phyloP scores from a whole-genome alignment of 2,113 vertebrate species.

The Mionectes macconnelli region DNA sequence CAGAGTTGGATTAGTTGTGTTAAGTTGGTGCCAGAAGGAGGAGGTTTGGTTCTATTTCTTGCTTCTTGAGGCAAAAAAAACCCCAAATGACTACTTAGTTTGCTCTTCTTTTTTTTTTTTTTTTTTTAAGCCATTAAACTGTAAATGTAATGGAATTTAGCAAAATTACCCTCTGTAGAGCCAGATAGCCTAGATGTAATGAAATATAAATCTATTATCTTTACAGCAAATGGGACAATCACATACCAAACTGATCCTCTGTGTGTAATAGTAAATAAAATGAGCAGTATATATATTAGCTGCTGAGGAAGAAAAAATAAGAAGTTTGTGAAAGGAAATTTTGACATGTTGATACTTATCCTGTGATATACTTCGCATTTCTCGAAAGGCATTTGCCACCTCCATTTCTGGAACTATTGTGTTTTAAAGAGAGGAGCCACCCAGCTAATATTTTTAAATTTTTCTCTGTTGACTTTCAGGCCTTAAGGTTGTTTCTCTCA shows the following conservation, averaged over 20 bases:
- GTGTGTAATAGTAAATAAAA: background rate
- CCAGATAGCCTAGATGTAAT: background rate
- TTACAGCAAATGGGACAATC: background rate
- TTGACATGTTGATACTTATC: background rate
- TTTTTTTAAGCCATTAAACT: background rate
- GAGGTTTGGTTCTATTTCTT: background rate
- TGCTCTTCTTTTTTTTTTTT: background rate
- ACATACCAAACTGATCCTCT: background rate
- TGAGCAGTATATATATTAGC: background rate
- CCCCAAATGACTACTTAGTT: background rate
- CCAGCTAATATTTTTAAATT: background rate
- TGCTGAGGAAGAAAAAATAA: background rate
- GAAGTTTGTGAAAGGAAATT: background rate
- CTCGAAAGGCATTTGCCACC: background rate
- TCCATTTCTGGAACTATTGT: background rate
- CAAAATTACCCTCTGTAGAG: background rate
- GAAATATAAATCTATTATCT: background rate
- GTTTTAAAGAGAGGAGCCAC: background rate
- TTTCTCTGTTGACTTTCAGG: fast-evolving
- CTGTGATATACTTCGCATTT: background rate
- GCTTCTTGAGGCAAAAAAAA: background rate
- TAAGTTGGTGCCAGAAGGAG: background rate
- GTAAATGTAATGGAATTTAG: background rate
- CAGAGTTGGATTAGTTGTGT: background rate
- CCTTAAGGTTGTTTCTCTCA: background rate